A percentile compares a stretch with the other conserved stretches of the same genome.
These are phyloP conservation scores for Meloidogyne hapla DNA, from an alignment of 1,140 invertebrate genomes.

Conservation along the genomic window DNA sequence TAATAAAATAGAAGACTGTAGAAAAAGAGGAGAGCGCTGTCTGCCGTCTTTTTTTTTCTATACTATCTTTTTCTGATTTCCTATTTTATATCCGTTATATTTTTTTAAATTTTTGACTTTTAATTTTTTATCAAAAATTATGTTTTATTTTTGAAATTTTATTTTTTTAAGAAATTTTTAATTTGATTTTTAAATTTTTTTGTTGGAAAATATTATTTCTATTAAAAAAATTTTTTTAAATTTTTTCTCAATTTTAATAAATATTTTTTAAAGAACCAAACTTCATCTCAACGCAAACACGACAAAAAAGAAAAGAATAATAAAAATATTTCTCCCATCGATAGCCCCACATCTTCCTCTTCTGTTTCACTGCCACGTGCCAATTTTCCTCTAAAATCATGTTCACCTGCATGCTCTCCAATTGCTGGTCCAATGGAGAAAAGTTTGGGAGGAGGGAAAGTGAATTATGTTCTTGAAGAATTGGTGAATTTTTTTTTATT, in stretches of 20 bases:
- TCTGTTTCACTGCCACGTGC: slow-evolving; percentile 13
- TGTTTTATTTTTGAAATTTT: too few species aligned
- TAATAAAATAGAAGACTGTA: too few species aligned
- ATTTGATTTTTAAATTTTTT: neutral
- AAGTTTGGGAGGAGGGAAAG: slow-evolving; percentile 17
- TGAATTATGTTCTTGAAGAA: slow-evolving; percentile 37
- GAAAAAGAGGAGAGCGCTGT: too few species aligned
- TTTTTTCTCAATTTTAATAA: neutral
- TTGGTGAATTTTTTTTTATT: slow-evolving; percentile 14
- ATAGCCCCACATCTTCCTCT: neutral
- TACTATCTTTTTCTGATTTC: too few species aligned
- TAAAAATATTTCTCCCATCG: neutral
- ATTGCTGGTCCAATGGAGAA: slow-evolving; percentile 18
- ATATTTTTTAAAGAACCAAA: neutral
- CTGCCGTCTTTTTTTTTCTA: too few species aligned
- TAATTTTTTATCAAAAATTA: too few species aligned
- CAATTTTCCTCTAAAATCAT: neutral
- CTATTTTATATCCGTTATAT: too few species aligned
- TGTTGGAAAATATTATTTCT: neutral
- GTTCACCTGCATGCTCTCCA: neutral
- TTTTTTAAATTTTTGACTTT: too few species aligned
- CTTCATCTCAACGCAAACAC: neutral
- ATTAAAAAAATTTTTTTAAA: neutral
- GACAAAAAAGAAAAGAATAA: neutral
- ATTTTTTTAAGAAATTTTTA: neutral